Base-by-base conservation (phyloP, 2,888 invertebrate species). In the Diarsia brunnea region DNA sequence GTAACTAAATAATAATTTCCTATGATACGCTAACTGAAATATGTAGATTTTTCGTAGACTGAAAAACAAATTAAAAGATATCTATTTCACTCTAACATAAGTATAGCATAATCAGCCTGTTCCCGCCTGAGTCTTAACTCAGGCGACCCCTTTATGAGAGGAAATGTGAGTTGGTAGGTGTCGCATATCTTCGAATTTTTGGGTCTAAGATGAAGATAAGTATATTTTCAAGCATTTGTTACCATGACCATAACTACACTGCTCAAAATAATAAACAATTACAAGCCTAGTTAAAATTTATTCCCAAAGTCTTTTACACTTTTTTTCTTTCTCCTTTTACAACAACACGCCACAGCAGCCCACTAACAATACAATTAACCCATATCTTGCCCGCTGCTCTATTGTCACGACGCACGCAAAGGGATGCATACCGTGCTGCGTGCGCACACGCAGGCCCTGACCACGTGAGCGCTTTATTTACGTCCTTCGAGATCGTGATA, bases 351-450 rank as follows among this genome's bases (percentile, higher is more conserved):
- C 31, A 58, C 55, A 84, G 31, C 67, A 82, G 27, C n/a, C 12
- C 12, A 31, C 68, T 53, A 78, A 85, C 65, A 85, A 83, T 85
- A 75, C 75, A 75, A 75, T 78, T 67, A 78, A 78, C 86, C 86
- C 84, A 75, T 73, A 84, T 86, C 68, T 72, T 64, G 75, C 69
- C 58, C 51, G 69, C 69, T 61, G 53, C 31, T 79, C 81, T 83
- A 81, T 74, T 87, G 85, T 79, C 78, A 65, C 67, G 53, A 63
- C 12, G 19, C 83, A 87, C 83, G 87, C 85, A 72, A 84, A 64
- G 73, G 70, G 79, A 74, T 87, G 81, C 86, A 19, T 60, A 31
- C 27, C 58, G 58, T 31, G 88, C 87, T 87, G 81, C 81, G 70
- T 83, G 85, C 89, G 82, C 81, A 69, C 78, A 85, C 83, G 71